Conservation (phyloP, 2,797 vertebrate genomes). For the Nasua narica region DNA sequence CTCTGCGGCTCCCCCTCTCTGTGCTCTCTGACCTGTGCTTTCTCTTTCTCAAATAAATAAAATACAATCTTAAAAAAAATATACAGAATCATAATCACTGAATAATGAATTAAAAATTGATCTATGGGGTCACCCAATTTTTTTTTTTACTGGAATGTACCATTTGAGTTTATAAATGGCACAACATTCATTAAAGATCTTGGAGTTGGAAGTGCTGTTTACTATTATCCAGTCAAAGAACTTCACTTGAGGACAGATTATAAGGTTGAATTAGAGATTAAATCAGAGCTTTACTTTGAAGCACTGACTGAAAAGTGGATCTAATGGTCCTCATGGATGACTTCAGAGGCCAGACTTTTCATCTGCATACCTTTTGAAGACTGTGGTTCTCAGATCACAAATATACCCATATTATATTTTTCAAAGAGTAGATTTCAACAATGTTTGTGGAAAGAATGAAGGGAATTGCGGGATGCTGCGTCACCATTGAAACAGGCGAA, state of each 20-base stretch:
- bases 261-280: not conserved
- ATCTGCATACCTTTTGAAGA: not conserved
- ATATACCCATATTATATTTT: not conserved
- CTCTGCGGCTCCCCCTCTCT: no score
- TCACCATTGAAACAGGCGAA: not conserved
- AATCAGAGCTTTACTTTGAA: constrained; percentile 2
- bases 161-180: constrained; percentile 31
- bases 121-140: not conserved
- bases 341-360: not conserved
- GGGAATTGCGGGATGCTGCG: not conserved
- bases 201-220: not conserved
- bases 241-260: not conserved
- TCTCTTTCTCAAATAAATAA: no score
- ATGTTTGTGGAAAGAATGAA: not conserved
- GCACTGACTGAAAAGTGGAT: not conserved
- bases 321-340: not conserved
- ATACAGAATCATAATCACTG: not conserved
- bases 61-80: no score
- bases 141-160: not conserved
- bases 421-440: not conserved
- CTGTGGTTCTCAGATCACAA: not conserved
- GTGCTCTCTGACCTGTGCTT: no score
- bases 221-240: constrained; percentile 35
- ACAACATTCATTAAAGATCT: constrained; percentile 5
- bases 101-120: constrained; percentile 42